Evolutionary conservation across 2,888 invertebrate genomes (phyloP), one percentile per base, ranked within the genome.

Genomic region (Sminthurides aquaticus): DNA sequence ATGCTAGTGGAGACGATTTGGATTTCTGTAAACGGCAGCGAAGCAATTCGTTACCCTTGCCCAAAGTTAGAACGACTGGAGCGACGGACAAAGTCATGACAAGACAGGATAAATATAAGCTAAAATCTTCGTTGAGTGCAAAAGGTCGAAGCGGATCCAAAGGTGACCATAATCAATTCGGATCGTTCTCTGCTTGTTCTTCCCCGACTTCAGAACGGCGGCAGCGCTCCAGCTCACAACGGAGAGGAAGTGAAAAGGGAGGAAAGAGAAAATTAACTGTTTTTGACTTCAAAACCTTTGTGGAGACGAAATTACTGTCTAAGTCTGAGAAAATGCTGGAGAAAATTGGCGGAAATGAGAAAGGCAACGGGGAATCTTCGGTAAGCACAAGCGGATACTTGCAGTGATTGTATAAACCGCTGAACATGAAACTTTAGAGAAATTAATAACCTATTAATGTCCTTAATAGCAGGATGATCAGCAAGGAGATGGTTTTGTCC

Each of bases 1-100:
- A 69, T 27, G 62, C 68, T 0, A 43, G 63, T 25, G 64, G 62
- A 29, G 70, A 49, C 25, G 73, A 71, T 57, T 68, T 67, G 20
- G 65, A 66, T 52, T 62, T 64, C 20, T 55, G 34, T 22, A 68
- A 70, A 58, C 83, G 95, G 64, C 87, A 90, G 77, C 83, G 96
- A 61, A 95, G 96, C 76, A 92, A 91, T 77, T 97, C 96, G 0
- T 80, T 96, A 62, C 96, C 97, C 0, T 91, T 92, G 77, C 92
- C 93, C 1, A 92, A 93, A 81, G 92, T 93, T 67, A 18, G 15
- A 8, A 52, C 5, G 5, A 22, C 20, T 60, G 77, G 57, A 74
- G 74, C 69, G 63, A 67, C 72, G 62, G 68, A 69, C 29, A 62
- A 70, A 59, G 67, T 61, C 2, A 54, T 15, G 15, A 27, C n/a